These are phyloP conservation scores for Acridotheres tristis DNA, from an alignment of 2,797 vertebrate genomes.

Conservation along the genomic window DNA sequence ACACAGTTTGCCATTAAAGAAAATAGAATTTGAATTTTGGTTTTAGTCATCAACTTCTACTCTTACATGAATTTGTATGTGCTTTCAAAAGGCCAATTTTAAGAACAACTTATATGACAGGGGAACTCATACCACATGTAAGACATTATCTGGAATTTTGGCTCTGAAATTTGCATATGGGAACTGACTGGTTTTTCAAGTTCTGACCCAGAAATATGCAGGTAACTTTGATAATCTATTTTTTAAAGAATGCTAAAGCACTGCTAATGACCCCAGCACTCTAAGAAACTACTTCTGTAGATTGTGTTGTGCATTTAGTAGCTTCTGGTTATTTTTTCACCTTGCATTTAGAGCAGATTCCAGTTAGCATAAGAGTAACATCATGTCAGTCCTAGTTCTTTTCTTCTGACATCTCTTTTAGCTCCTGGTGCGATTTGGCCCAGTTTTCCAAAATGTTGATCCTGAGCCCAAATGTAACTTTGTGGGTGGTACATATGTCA, in stretches of 20 bases:
- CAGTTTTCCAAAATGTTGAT: conserved; percentile 42
- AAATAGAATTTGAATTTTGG: neutral
- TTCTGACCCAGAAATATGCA: neutral
- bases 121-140: neutral
- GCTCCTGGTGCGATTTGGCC: neutral
- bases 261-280: neutral
- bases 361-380: conserved; percentile 49
- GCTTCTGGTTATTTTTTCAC: neutral
- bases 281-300: neutral
- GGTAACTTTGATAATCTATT: neutral
- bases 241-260: neutral
- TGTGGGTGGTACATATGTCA: conserved; percentile 64
- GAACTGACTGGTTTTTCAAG: neutral
- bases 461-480: conserved; percentile 62
- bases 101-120: neutral
- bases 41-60: neutral
- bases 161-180: neutral
- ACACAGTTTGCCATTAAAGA: neutral
- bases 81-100: neutral
- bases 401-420: conserved; percentile 66
- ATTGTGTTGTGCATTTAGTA: neutral
- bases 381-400: conserved; percentile 58
- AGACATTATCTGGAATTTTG: neutral
- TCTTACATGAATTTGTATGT: neutral
- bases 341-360: conserved; percentile 23